Percentiles rank a stretch among this genome's conserved stretches.
Conservation (phyloP, 2,888 invertebrate species). For the Pemphredon lugubris region DNA sequence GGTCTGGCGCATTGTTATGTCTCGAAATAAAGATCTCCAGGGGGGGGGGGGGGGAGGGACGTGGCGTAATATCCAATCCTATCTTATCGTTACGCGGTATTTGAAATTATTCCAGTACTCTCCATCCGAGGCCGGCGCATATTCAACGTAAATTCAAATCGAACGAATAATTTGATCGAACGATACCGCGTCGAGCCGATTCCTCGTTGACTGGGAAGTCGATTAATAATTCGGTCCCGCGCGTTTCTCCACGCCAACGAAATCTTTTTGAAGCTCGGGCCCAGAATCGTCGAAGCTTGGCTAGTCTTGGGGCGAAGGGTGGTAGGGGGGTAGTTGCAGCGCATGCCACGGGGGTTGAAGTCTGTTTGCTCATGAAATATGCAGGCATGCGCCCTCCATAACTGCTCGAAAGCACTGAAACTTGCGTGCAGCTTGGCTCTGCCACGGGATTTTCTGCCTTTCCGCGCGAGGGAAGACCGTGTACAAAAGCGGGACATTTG, state of each 20-base stretch:
- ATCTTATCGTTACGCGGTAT: no score
- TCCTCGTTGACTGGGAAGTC: conserved; percentile 50
- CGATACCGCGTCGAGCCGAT: background rate
- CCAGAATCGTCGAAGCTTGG: conserved; percentile 44
- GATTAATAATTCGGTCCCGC: conserved; percentile 51
- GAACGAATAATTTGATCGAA: background rate
- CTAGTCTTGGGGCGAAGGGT: conserved; percentile 36
- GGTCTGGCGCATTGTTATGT: no score
- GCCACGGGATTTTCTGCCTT: conserved; percentile 74
- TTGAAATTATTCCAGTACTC: no score
- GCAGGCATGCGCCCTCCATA: conserved; percentile 77
- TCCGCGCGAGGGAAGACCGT: conserved; percentile 45
- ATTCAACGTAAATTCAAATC: background rate
- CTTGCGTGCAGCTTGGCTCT: conserved; percentile 73
- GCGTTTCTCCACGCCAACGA: conserved; percentile 38
- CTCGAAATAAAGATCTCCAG: no score
- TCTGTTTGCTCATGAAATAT: conserved; percentile 80
- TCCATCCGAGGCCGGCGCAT: no score
- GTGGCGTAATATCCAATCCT: no score
- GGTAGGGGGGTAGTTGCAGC: conserved; percentile 46
- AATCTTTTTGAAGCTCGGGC: conserved; percentile 59
- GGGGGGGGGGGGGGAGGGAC: no score
- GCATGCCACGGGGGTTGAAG: conserved; percentile 69
- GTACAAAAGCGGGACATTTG: conserved; percentile 61
- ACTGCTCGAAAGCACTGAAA: conserved; percentile 73